Conservation (phyloP, 1,140 invertebrate species). For the Hydropsyche tenuis region DNA sequence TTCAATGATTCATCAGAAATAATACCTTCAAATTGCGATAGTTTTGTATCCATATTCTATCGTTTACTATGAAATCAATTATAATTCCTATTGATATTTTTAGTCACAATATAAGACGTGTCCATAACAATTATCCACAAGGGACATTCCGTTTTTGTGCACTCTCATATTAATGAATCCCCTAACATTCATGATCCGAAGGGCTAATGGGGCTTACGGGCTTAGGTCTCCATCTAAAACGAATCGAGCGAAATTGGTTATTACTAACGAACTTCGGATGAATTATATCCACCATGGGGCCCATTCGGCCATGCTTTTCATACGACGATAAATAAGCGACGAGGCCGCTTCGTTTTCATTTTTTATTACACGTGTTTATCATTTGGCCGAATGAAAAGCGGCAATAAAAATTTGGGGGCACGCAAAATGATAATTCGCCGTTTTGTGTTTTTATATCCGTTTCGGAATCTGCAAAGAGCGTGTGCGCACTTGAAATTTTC, state of each 20-base stretch:
- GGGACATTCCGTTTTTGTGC: not conserved
- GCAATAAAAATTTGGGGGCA: not conserved
- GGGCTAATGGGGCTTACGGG: constrained; percentile 23
- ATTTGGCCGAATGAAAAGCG: not conserved
- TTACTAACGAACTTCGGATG: constrained; percentile 30
- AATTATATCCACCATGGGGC: constrained; percentile 18
- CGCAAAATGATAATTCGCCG: no score
- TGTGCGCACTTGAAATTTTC: not conserved
- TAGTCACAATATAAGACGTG: no score
- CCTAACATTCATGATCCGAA: constrained; percentile 24
- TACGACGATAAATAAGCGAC: constrained; percentile 23
- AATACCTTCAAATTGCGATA: no score
- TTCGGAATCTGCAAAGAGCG: no score
- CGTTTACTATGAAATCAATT: no score
- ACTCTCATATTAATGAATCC: constrained; percentile 24
- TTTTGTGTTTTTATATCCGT: not conserved
- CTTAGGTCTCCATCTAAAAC: constrained; percentile 21
- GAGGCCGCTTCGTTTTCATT: not conserved
- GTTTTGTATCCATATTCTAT: no score
- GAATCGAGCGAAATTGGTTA: constrained; percentile 30
- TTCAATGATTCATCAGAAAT: no score
- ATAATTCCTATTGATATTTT: no score
- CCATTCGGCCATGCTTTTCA: constrained; percentile 17
- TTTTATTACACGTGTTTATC: not conserved
- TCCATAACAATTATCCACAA: no score